Base-by-base conservation (phyloP, 2,888 invertebrate genomes). In the Agrilus cyanescens region DNA sequence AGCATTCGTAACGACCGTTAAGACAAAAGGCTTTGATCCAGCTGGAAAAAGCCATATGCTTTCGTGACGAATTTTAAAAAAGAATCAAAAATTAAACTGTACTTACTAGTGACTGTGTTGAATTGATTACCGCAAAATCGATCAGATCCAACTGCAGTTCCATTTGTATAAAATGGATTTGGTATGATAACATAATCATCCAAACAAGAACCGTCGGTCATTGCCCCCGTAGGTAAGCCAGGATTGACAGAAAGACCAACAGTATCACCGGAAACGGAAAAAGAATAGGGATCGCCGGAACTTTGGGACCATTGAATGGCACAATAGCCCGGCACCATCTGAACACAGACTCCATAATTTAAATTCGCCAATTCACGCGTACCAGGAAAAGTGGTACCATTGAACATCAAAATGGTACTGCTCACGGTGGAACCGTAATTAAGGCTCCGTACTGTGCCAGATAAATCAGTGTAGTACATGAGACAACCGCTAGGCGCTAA, bases 161-260 rank as follows among this genome's bases (percentile, higher is more conserved):
- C 71, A 4, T 69, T 69, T 1, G 46, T 31, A 40, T 46, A 51
- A 34, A 47, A 60, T 0, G 85, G 80, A 66, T 81, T 78, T 6
- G 86, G 82, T 52, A 88, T 79, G 8, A 85, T 74, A 13, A 87
- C 75, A 57, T 77, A 87, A 66, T 86, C 86, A 0, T 78, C 78
- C 32, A 70, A 73, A 55, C 87, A 87, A 1, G 65, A 67, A 3
- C 65, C 71, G 34, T 75, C 79, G 55, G 71, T 74, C 16, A 74
- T 66, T 0, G 76, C 74, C 2, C 70, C 73, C 0, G 67, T 55
- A 0, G 80, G 79, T 14, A 77, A 77, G 34, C 80, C 65, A 1
- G 80, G 69, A 32, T 46, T 41, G 29, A 72, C 68, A 60, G 78
- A 78, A 0, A 78, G 69, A 1, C 75, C 76, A 33, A 74, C 75